phyloP scores from a whole-genome alignment of 2,888 invertebrate genomes.

The Cataglyphis albicans region DNA sequence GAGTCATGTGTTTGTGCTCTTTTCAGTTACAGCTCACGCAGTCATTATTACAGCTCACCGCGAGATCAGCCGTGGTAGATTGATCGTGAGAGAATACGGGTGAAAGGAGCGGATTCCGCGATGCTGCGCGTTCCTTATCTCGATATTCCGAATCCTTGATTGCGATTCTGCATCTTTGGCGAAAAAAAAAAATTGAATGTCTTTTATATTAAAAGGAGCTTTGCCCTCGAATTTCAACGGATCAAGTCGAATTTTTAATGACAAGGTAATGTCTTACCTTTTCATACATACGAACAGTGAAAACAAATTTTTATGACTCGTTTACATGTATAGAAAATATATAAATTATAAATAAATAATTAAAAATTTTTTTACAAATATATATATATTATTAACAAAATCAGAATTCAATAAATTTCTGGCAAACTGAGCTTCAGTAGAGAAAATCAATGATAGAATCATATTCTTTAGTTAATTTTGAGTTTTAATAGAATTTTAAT shows the following conservation, averaged over 20 bases:
- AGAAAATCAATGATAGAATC: background rate
- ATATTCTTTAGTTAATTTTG: background rate
- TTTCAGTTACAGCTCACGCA: constrained; percentile 51
- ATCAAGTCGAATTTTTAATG: background rate
- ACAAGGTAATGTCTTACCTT: background rate
- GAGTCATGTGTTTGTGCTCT: constrained; percentile 58
- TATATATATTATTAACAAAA: background rate
- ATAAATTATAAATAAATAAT: background rate
- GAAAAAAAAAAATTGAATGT: constrained; percentile 13
- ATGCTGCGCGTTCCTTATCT: constrained; percentile 40
- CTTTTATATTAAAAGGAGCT: background rate
- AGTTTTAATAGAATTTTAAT: background rate
- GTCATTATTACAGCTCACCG: constrained; percentile 67
- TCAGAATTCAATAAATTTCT: background rate
- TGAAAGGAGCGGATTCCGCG: constrained; percentile 76
- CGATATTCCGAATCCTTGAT: constrained; percentile 40
- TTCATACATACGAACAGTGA: background rate
- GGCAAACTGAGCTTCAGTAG: background rate
- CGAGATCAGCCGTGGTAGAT: constrained; percentile 67
- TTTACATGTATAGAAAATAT: background rate
- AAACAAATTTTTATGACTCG: background rate
- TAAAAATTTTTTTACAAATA: background rate
- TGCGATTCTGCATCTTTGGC: constrained; percentile 61
- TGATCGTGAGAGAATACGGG: constrained; percentile 76
- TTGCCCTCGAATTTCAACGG: too few species aligned